Evolutionary conservation across 2,113 vertebrate genomes (phyloP), one percentile per base, ranked within the genome.

Genomic region (Pavo muticus): DNA sequence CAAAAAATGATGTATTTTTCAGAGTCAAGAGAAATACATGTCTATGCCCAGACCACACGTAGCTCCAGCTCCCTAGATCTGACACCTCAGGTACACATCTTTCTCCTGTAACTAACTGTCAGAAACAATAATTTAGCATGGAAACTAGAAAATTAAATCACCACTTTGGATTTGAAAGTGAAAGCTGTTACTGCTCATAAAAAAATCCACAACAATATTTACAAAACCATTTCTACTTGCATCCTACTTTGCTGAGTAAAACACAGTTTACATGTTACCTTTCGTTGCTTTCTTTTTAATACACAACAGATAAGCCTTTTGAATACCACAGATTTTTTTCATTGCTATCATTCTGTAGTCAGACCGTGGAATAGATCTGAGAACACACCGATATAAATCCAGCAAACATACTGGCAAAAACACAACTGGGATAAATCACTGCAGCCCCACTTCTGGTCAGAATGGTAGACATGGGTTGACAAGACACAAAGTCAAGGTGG

Each of bases 301-400:
- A 91, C 64, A 86, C 75, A 88, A 63, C 50, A 96, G 88, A 95
- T 93, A 94, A 94, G 82, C 82, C 54, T 85, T 91, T 73, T 63
- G 85, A 95, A 97, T 94, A 48, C 96, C 96, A 93, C 25, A 56
- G 2, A 95, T 94, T 79, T 95, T 96, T 96, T 95, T 94, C 91
- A 94, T 96, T 96, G 89, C 74, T 95, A 48, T 94, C 94, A 97
- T 93, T 95, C 95, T 93, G 74, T 67, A 54, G 92, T 90, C 63
- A 73, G 63, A 40, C 81, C 12, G 52, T 60, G 81, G 84, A 91
- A 87, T n/a, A 64, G 84, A 44, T 67, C 78, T 71, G 89, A 85
- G 59, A 93, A 71, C 64, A 65, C 21, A 50, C 60, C 44, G 30
- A 64, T 72, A 72, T n/a, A 93, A 95, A 87, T 35, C 47, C 87